Conservation (phyloP, 2,888 invertebrate genomes). For the Rhynchonema sp. region DNA sequence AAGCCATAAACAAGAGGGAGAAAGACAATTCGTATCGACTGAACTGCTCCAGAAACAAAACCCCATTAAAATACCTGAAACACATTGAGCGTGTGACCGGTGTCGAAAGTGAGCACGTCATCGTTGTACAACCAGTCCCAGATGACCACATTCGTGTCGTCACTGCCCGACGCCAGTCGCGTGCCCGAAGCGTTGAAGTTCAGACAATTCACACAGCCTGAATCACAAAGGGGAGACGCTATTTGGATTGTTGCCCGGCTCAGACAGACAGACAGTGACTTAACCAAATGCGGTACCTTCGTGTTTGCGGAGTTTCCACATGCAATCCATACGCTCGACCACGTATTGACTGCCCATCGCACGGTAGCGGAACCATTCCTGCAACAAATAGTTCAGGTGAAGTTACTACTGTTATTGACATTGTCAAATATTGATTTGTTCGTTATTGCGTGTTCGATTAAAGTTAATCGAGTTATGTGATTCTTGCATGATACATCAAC, state of each 20-base stretch:
- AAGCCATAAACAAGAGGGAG: too few species aligned
- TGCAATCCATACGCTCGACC: slow-evolving; percentile 58
- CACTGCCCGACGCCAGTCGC: slow-evolving; percentile 66
- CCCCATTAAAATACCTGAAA: too few species aligned
- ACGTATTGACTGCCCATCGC: slow-evolving; percentile 62
- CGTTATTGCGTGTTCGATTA: too few species aligned
- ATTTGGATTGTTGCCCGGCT: too few species aligned
- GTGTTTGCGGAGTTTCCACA: slow-evolving; percentile 36
- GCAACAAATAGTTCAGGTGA: too few species aligned
- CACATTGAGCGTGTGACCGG: slow-evolving; percentile 66
- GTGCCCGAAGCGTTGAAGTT: slow-evolving; percentile 54
- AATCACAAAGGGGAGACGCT: background rate
- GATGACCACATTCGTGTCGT: slow-evolving; percentile 61
- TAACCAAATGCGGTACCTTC: too few species aligned
- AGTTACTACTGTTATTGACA: slow-evolving; percentile 20
- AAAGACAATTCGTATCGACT: too few species aligned
- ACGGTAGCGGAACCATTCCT: slow-evolving; percentile 42
- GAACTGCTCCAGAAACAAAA: too few species aligned
- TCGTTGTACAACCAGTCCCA: slow-evolving; percentile 73
- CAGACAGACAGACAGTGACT: too few species aligned
- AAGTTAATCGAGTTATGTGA: too few species aligned
- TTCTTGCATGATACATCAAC: too few species aligned
- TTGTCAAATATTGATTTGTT: background rate
- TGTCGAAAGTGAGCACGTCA: slow-evolving; percentile 46
- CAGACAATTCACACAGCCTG: slow-evolving; percentile 73